These are phyloP conservation scores for Ptychobarbus kaznakovi DNA, from an alignment of 2,797 vertebrate species.

Conservation along the genomic window DNA sequence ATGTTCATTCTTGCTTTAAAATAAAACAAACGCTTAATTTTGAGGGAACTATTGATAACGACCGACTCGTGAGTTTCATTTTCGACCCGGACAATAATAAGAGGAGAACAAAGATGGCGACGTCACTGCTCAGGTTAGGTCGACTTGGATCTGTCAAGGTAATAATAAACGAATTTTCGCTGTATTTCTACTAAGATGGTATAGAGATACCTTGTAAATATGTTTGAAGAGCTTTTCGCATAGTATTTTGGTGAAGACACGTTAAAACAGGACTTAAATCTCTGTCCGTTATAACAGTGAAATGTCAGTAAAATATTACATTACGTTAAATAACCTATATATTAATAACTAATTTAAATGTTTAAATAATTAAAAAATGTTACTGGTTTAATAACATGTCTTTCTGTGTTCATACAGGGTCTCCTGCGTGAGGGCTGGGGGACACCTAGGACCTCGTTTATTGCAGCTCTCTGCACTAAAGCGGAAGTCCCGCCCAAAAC, in stretches of 20 bases:
- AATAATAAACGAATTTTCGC: slow-evolving; percentile 46
- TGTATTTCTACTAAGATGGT: neutral
- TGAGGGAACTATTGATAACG: neutral
- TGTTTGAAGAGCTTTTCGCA: neutral
- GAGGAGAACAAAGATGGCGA: slow-evolving; percentile 73
- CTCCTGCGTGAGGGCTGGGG: slow-evolving; percentile 67
- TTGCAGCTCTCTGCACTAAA: slow-evolving; percentile 68
- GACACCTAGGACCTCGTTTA: slow-evolving; percentile 56
- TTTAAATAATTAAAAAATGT: too few species aligned
- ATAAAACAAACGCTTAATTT: neutral
- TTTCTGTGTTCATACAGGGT: slow-evolving; percentile 58
- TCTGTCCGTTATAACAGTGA: slow-evolving; percentile 5
- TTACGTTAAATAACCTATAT: neutral
- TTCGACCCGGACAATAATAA: slow-evolving; percentile 64
- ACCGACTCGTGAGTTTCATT: neutral
- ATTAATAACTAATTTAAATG: neutral
- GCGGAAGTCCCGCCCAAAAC: slow-evolving; percentile 61
- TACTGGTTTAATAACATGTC: neutral
- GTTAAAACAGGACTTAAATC: neutral
- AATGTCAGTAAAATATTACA: neutral
- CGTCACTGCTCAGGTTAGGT: slow-evolving; percentile 73
- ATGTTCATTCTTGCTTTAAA: neutral
- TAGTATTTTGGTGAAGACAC: neutral
- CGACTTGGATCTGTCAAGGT: slow-evolving; percentile 77
- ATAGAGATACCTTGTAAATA: neutral